A percentile compares a stretch with the other conserved stretches of the same genome.
phyloP scores from a whole-genome alignment of 2,113 vertebrate genomes.

The Pomatorhinus ruficollis region DNA sequence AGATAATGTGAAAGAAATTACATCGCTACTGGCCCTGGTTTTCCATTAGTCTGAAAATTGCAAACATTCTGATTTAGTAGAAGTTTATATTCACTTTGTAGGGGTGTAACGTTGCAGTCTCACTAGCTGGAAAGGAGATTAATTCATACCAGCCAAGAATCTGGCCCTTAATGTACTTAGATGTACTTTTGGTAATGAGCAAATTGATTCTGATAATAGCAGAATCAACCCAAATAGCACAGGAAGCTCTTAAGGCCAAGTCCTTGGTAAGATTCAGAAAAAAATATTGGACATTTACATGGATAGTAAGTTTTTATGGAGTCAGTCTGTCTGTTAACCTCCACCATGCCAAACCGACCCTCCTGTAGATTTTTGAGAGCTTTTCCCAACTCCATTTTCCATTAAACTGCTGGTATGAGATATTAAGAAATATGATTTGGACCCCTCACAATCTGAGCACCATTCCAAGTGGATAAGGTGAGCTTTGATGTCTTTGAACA shows the following conservation, averaged over 20 bases:
- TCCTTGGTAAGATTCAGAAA: neutral
- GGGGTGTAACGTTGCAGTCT: neutral
- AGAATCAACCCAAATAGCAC: conserved; percentile 21
- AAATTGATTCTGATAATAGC: conserved; percentile 49
- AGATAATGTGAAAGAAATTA: conserved; percentile 42
- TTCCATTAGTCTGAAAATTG: conserved; percentile 38
- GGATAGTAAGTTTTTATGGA: neutral
- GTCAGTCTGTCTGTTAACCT: neutral
- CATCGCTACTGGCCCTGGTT: neutral
- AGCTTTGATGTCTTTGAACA: neutral
- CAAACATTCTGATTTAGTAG: conserved; percentile 34
- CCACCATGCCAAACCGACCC: neutral
- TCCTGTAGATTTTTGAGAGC: neutral
- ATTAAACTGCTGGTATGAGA: neutral
- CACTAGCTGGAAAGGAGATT: neutral
- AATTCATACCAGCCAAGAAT: conserved; percentile 10
- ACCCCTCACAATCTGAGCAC: neutral
- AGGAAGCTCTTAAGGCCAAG: conserved; percentile 22
- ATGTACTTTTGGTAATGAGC: conserved; percentile 37
- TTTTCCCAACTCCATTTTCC: neutral
- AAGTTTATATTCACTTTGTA: conserved; percentile 31
- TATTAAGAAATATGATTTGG: neutral
- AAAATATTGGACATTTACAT: neutral
- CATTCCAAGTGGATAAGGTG: neutral
- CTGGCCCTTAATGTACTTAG: conserved; percentile 14